A percentile compares a stretch with the other conserved stretches of the same genome.
Conservation (phyloP, 2,888 invertebrate genomes). For the Eupithecia insigniata region DNA sequence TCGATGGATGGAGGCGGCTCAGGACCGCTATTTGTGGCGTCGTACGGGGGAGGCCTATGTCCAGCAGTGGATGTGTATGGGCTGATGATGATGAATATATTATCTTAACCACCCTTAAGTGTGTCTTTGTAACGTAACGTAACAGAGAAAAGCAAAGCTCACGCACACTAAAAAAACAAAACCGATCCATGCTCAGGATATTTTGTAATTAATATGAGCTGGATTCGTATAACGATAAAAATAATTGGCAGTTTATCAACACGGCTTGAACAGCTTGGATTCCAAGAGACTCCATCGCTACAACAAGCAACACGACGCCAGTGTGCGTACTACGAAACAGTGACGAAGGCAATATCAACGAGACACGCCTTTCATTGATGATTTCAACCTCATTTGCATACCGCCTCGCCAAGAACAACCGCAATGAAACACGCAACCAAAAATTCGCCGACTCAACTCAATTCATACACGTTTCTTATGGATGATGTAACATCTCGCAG, state of each 20-base stretch:
- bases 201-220: constrained; percentile 5
- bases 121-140: too few relatives aligned
- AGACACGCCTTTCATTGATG: constrained; percentile 65
- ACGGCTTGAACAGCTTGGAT: constrained; percentile 60
- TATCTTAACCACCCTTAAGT: too few relatives aligned
- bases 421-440: constrained; percentile 61
- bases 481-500: constrained; percentile 74
- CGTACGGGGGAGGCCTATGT: too few relatives aligned
- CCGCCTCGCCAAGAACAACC: constrained; percentile 41
- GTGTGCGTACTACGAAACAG: constrained; percentile 46
- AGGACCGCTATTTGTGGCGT: too few relatives aligned
- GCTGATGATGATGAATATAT: too few relatives aligned
- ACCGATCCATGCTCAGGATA: background rate
- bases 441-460: constrained; percentile 39
- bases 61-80: too few relatives aligned
- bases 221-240: constrained; percentile 32
- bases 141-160: background rate
- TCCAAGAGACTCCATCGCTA: constrained; percentile 54
- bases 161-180: background rate
- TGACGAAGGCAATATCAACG: constrained; percentile 48
- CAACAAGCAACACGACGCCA: constrained; percentile 54
- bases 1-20: too few relatives aligned
- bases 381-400: constrained; percentile 49
- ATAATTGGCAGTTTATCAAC: constrained; percentile 49
- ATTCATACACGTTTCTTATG: constrained; percentile 53